Percentiles rank a stretch among this genome's conserved stretches.
phyloP scores from a whole-genome alignment of 2,113 vertebrate species.

The Amphilophus citrinellus region DNA sequence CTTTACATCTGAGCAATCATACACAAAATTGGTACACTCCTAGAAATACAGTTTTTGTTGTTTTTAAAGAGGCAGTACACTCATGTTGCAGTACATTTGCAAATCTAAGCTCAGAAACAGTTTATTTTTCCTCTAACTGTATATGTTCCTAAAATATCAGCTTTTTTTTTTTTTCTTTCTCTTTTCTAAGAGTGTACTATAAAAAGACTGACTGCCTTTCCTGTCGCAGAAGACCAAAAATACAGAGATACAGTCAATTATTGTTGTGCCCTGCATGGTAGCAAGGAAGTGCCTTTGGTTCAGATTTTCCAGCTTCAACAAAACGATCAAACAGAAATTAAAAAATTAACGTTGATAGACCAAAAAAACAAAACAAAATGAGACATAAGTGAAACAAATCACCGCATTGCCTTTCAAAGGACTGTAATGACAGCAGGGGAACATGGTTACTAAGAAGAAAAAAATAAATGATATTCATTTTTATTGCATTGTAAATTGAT shows the following conservation, averaged over 20 bases:
- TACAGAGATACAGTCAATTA: slow-evolving; percentile 79
- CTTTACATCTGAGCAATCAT: slow-evolving; percentile 41
- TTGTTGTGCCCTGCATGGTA: slow-evolving; percentile 90
- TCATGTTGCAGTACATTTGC: slow-evolving; percentile 15
- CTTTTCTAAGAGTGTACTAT: slow-evolving; percentile 24
- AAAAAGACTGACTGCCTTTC: slow-evolving; percentile 87
- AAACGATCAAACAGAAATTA: slow-evolving; percentile 82
- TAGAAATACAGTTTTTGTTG: slow-evolving; percentile 26
- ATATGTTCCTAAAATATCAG: slow-evolving; percentile 32
- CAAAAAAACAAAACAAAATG: slow-evolving; percentile 88
- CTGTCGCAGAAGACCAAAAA: slow-evolving; percentile 88
- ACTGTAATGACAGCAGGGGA: slow-evolving; percentile 68
- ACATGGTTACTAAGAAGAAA: slow-evolving; percentile 49
- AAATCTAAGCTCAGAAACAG: slow-evolving; percentile 23
- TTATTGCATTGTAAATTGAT: slow-evolving; percentile 59
- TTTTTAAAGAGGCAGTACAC: slow-evolving; percentile 48
- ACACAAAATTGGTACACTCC: slow-evolving; percentile 46
- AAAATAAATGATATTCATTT: slow-evolving; percentile 59
- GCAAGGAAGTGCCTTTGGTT: slow-evolving; percentile 99
- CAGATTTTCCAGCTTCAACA: slow-evolving; percentile 93
- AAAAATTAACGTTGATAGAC: slow-evolving; percentile 86
- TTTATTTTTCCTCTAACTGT: slow-evolving; percentile 47
- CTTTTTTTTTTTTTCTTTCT: slow-evolving; percentile 7
- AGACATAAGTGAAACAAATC: slow-evolving; percentile 85
- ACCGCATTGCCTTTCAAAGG: slow-evolving; percentile 96